These are phyloP conservation scores for Mastomys natalensis DNA, from an alignment of 2,113 vertebrate genomes.

Conservation along the genomic window DNA sequence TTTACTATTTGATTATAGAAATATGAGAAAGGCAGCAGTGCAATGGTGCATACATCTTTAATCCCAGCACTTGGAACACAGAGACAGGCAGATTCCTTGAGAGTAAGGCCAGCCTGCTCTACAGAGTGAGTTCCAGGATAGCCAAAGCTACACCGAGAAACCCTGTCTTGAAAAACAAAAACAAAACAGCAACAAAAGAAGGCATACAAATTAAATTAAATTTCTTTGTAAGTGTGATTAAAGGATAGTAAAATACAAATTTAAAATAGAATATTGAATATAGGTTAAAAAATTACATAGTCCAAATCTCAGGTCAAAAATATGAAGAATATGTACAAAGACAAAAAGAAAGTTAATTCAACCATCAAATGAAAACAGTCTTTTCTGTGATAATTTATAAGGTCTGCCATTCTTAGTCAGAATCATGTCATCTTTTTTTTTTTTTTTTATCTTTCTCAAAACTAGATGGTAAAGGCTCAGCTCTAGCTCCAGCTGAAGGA, in stretches of 20 bases:
- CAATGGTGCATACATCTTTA: not conserved
- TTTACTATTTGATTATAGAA: constrained; percentile 31
- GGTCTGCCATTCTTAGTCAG: not conserved
- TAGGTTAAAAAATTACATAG: constrained; percentile 9
- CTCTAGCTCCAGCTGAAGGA: not conserved
- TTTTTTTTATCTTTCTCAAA: too few species aligned
- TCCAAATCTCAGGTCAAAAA: not conserved
- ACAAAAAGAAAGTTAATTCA: not conserved
- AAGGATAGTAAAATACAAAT: not conserved
- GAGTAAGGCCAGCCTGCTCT: not conserved
- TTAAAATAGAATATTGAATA: not conserved
- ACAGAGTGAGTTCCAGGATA: not conserved
- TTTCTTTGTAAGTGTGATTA: not conserved
- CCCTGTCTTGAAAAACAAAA: not conserved
- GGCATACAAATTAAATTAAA: not conserved
- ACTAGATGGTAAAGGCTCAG: not conserved
- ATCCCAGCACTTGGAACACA: not conserved
- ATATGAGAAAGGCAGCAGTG: not conserved
- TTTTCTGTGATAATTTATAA: not conserved
- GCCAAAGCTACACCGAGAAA: not conserved
- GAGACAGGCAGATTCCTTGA: not conserved
- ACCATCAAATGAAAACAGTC: not conserved
- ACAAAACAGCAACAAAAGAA: not conserved
- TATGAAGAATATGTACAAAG: not conserved
- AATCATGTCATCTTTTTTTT: not conserved